These are phyloP conservation scores for Gallinago paraguaiae DNA, from an alignment of 2,113 vertebrate genomes.

Conservation along the genomic window DNA sequence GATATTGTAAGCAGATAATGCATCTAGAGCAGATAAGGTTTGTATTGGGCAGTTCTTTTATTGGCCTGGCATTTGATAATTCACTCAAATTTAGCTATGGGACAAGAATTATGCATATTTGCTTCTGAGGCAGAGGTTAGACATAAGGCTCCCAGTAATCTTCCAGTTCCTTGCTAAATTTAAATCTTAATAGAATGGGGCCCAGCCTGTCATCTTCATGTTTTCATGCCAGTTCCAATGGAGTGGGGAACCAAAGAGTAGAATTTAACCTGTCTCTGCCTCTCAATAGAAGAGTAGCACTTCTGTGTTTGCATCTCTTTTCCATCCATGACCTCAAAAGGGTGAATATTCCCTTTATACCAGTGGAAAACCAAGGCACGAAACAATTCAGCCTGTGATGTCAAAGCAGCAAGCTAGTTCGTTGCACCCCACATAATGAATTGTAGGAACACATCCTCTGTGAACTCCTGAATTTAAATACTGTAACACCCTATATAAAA, in stretches of 20 bases:
- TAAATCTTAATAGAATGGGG: conserved; percentile 53
- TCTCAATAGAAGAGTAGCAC: conserved; percentile 20
- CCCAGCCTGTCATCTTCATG: conserved; percentile 30
- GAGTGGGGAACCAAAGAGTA: conserved; percentile 10
- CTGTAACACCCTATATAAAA: background rate
- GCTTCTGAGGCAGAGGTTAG: conserved; percentile 15
- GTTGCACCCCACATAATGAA: background rate
- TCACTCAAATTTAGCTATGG: conserved; percentile 41
- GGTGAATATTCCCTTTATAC: conserved; percentile 2
- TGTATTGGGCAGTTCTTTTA: conserved; percentile 39
- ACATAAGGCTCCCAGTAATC: conserved; percentile 17
- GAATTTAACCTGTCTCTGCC: conserved; percentile 37
- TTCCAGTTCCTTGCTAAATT: conserved; percentile 56
- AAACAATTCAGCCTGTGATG: background rate
- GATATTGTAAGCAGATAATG: conserved; percentile 58
- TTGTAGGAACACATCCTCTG: background rate
- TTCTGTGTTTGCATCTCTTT: conserved; percentile 35
- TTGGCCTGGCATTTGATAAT: conserved; percentile 34
- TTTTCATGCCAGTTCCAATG: conserved; percentile 26
- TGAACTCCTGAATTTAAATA: background rate
- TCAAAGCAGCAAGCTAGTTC: background rate
- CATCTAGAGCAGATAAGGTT: conserved; percentile 44
- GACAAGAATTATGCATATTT: conserved; percentile 33
- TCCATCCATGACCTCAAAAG: background rate
- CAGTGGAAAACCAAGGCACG: background rate